Conservation (phyloP, 2,888 invertebrate species). For the Incurvaria masculella region DNA sequence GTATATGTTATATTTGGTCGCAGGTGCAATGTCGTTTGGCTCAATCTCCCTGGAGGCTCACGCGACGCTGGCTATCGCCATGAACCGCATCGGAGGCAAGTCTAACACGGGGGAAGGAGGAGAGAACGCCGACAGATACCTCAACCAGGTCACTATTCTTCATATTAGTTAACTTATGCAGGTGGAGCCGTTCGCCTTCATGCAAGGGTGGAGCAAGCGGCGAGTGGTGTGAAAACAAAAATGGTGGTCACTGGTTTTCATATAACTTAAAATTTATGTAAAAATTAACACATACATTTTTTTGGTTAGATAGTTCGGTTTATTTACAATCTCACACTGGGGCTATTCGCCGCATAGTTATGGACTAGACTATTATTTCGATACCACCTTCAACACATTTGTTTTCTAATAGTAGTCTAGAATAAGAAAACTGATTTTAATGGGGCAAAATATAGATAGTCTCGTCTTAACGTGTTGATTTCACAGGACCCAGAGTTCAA, state of each 20-base stretch:
- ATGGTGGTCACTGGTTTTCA: too few relatives aligned
- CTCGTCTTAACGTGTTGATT: conserved; percentile 5
- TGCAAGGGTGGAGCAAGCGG: too few relatives aligned
- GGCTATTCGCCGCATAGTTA: too few relatives aligned
- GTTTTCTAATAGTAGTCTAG: too few relatives aligned
- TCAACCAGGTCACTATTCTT: conserved; percentile 50
- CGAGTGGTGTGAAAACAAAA: too few relatives aligned
- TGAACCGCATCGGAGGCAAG: conserved; percentile 97
- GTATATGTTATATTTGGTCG: conserved; percentile 27
- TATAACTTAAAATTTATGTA: too few relatives aligned
- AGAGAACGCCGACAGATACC: conserved; percentile 76
- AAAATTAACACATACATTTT: too few relatives aligned
- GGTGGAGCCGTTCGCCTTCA: too few relatives aligned
- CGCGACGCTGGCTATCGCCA: conserved; percentile 90
- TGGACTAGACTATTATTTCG: too few relatives aligned
- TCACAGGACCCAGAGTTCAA: conserved; percentile 74
- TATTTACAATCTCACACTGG: neutral
- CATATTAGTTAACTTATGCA: too few relatives aligned
- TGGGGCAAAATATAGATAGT: conserved; percentile 2
- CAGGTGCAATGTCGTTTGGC: conserved; percentile 95
- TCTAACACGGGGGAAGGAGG: conserved; percentile 99
- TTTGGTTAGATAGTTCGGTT: neutral
- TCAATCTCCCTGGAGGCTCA: conserved; percentile 97
- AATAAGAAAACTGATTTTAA: neutral
- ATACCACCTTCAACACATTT: too few relatives aligned